Evolutionary conservation across 1,140 invertebrate species (phyloP).

Genomic region (Lepidotrigona ventralis): DNA sequence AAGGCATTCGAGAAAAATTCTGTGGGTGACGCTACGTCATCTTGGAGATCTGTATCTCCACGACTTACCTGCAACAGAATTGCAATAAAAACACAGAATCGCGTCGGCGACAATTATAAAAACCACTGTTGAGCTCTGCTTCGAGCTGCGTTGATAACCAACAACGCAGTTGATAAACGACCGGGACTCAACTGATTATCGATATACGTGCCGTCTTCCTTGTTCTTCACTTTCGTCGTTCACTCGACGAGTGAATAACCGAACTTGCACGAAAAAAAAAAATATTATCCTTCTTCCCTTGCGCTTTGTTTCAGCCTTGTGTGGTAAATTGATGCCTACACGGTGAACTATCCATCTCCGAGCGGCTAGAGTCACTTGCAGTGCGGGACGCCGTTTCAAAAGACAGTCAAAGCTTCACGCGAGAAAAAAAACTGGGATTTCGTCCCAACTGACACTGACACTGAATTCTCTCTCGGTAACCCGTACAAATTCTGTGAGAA

Average conservation of each 20-base stretch:
- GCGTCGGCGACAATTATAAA: conserved; percentile 34
- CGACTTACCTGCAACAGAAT: conserved; percentile 24
- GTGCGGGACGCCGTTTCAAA: conserved; percentile 13
- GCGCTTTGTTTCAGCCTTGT: conserved; percentile 7
- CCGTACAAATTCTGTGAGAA: no score
- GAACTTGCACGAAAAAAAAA: not conserved
- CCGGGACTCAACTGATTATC: conserved; percentile 1
- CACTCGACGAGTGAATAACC: not conserved
- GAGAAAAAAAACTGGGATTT: no score
- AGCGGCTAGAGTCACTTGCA: conserved; percentile 38
- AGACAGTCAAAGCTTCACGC: conserved; percentile 13
- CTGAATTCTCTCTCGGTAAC: no score
- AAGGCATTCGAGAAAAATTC: not conserved
- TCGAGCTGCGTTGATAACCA: no score
- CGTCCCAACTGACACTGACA: no score
- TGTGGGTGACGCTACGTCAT: not conserved
- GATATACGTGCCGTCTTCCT: not conserved
- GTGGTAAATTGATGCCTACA: not conserved
- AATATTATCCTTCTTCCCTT: not conserved
- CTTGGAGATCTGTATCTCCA: not conserved
- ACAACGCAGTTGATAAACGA: not conserved
- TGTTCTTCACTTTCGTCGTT: not conserved
- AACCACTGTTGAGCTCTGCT: conserved; percentile 1
- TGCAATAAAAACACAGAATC: conserved; percentile 23
- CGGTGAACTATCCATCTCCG: conserved; percentile 26